Evolutionary conservation across 1,140 invertebrate genomes (phyloP).

Genomic region (Periplaneta americana): DNA sequence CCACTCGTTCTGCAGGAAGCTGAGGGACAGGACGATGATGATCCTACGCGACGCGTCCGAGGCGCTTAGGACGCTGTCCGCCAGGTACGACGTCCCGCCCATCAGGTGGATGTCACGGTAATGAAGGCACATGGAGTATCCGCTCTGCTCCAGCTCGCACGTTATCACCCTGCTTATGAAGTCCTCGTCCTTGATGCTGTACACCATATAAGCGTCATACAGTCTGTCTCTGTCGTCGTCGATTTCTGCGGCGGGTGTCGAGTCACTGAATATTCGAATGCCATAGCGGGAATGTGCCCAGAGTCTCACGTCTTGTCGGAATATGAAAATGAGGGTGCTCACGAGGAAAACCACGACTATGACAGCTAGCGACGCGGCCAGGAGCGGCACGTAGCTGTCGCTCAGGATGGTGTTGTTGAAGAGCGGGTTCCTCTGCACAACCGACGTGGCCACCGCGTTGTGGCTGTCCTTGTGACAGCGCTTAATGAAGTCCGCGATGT

Average conservation of each 20-base stretch:
- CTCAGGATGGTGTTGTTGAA: conserved; percentile 43
- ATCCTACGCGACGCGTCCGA: conserved; percentile 68
- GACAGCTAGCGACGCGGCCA: conserved; percentile 66
- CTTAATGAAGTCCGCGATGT: conserved; percentile 50
- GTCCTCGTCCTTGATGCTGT: conserved; percentile 78
- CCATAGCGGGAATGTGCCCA: conserved; percentile 71
- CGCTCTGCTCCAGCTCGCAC: conserved; percentile 69
- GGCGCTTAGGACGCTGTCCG: conserved; percentile 69
- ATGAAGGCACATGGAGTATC: conserved; percentile 66
- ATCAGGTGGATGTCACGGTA: conserved; percentile 65
- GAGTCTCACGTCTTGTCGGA: conserved; percentile 65
- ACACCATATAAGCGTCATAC: conserved; percentile 84
- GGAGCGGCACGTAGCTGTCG: conserved; percentile 61
- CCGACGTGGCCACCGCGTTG: conserved; percentile 52
- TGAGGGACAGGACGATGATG: conserved; percentile 65
- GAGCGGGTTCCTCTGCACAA: conserved; percentile 51
- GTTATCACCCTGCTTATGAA: conserved; percentile 72
- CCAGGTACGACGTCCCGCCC: conserved; percentile 56
- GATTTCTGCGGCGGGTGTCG: conserved; percentile 38
- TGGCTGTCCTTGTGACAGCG: conserved; percentile 55
- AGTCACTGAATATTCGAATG: conserved; percentile 59
- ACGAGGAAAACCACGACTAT: conserved; percentile 62
- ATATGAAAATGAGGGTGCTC: conserved; percentile 64
- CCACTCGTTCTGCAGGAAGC: conserved; percentile 71
- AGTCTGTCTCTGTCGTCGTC: conserved; percentile 58